Base-by-base conservation (phyloP, 2,113 vertebrate species). In the Oreocharis arfaki region DNA sequence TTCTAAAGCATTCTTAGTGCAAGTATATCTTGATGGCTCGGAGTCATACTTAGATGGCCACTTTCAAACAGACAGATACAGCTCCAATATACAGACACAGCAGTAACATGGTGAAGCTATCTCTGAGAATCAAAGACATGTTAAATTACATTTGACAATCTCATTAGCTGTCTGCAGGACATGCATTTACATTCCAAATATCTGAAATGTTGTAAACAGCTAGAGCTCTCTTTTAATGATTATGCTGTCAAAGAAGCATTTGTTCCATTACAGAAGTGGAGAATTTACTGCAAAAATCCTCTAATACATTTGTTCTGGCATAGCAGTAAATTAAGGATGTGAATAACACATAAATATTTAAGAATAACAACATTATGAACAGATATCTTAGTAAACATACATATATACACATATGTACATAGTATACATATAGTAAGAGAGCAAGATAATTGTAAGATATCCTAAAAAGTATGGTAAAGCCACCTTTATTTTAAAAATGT, bases 131-230 rank as follows among this genome's bases (percentile, higher is more conserved):
- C 53, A 84, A 84, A 96, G 74, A 47, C 35, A 41, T 28, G 32
- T 73, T 93, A 82, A 93, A 95, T 91, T 89, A 71, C 53, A 75
- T 86, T 90, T 90, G 67, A 80, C 86, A 85, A 37, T 86, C 89
- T 87, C 70, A 91, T 84, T 81, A 90, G 20, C 61, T 95, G n/a
- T 87, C 85, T 85, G 56, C 61, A 93, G 78, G 61, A 82, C 57
- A 68, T 60, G 20, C 39, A 64, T 87, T 91, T 82, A 53, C 49
- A 57, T 64, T 91, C 53, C 56, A 90, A 64, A 39, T 52, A 69
- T 59, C 73, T 75, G 77, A 78, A 84, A 84, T 55, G 16, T 7
- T 85, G 61, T 82, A 93, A 95, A 91, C 70, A 82, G 33, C 24
- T 60, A 76, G 33, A 74, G 28, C 57, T 85, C 30, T 88, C 37